Base-by-base conservation (phyloP, 2,888 invertebrate species). In the Eupithecia abbreviata region DNA sequence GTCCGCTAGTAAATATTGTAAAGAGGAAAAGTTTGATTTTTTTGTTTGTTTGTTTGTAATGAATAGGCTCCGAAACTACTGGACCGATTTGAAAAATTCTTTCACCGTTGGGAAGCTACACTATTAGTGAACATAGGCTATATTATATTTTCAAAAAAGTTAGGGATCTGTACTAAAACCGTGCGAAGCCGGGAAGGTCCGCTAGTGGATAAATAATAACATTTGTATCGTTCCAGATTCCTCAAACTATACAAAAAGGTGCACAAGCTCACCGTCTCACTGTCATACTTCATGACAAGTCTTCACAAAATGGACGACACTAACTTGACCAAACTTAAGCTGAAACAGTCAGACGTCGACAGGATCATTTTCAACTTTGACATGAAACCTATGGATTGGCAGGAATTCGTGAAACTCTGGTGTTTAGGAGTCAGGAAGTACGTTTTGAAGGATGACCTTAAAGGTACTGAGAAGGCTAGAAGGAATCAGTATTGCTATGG, bases 211-310 rank as follows among this genome's bases (percentile, higher is more conserved):
- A 30, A 30, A 30, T 30, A 30, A 30, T 30, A 30, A 30, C 30
- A 30, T 30, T 30, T 62, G 13, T 30, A 47, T 71, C 58, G n/a
- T 82, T 79, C 51, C 84, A 86, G 86, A 41, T 76, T 88, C 4
- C 78, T 84, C 4, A 84, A 86, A 62, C 78, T 84, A 0, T 88
- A 88, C 71, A 81, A 78, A 4, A 84, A 78, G 62, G 77, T 83
- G 0, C 76, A 80, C 49, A 84, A 83, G 18, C 74, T 85, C n/a
- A 77, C 81, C 0, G 5, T 74, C 0, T 78, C 1, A 4, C 79
- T 6, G 43, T 77, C 0, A 76, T 78, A 76, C 72, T 87, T 84
- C 77, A 77, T 78, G 3, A 81, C 65, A 3, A 86, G 85, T 77
- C 78, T 80, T 0, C 85, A 86, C 84, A 79, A 78, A 6, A 84